phyloP scores from a whole-genome alignment of 2,888 invertebrate genomes.

The Drosophila multiciliata region DNA sequence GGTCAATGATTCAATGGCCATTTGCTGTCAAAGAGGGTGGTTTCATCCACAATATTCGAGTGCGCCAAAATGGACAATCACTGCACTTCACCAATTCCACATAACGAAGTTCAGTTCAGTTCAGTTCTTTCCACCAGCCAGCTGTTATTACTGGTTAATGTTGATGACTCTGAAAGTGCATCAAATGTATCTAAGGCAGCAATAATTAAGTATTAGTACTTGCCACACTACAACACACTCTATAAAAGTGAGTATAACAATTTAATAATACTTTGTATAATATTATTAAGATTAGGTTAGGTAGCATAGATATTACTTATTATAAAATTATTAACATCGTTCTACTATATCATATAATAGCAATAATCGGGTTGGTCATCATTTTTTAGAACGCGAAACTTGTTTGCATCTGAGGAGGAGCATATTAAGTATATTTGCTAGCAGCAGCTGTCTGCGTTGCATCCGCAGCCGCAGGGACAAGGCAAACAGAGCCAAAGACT shows the following conservation, averaged over 20 bases:
- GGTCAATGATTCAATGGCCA: constrained; percentile 39
- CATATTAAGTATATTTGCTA: neutral
- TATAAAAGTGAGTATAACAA: neutral
- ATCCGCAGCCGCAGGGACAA: neutral
- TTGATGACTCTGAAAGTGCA: neutral
- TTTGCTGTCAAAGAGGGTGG: constrained; percentile 30
- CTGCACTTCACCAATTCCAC: constrained; percentile 70
- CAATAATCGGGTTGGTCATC: neutral
- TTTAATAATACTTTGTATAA: neutral
- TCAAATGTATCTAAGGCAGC: constrained; percentile 41
- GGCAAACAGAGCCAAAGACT: neutral
- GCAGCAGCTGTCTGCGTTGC: constrained; percentile 9
- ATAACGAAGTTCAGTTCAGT: constrained; percentile 42
- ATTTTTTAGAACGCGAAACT: neutral
- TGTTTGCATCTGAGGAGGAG: neutral
- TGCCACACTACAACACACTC: neutral
- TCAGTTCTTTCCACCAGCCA: neutral
- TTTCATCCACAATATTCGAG: constrained; percentile 35
- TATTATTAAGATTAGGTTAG: neutral
- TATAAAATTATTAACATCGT: neutral
- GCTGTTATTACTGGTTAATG: constrained; percentile 7
- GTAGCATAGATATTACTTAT: no score
- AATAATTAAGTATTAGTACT: constrained; percentile 49
- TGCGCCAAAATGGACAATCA: constrained; percentile 71
- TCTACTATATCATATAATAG: neutral